Base-by-base conservation (phyloP, 2,888 invertebrate genomes). In the Lepidonotus clava region DNA sequence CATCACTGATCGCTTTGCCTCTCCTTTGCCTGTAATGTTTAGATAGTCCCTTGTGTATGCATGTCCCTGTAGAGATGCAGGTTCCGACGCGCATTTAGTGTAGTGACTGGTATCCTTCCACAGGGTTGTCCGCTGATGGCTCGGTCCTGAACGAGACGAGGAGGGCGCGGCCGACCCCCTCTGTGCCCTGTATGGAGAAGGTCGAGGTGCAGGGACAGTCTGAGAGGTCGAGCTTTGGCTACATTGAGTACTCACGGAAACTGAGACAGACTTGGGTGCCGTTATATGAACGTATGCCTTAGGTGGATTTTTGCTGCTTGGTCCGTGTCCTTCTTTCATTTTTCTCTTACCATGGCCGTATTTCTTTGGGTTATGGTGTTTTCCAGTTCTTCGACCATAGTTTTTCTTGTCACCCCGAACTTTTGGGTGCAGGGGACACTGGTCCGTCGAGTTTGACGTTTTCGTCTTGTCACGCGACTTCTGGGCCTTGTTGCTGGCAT, bases 241-340 rank as follows among this genome's bases (percentile, higher is more conserved):
- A n/a, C n/a, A n/a, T n/a, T n/a, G 21, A n/a, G 61, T 61, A 61
- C 61, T 18, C 46, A 61, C 24, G 18, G 36, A 1, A 38, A 76
- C 38, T n/a, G 40, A 24, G 14, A 40, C 76, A 14, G 38, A 40
- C 40, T 76, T 76, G 36, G 76, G 76, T 1, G 76, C 76, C 28
- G 76, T 76, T 1, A 76, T 76, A 18, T 34, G 76, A 34, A 76
- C 38, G 40, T 40, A 76, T 5, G 76, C 38, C 40, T 76, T 76
- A 6, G 38, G 36, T 40, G 76, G 11, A n/a, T 36, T 76, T 21
- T 40, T 76, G 24, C 36, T 5, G 1, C 1, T 61, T 2, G 24
- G 28, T 32, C 61, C 61, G 11, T 61, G 21, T 18, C 28, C 61
- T 1, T 61, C 61, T 28, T 61, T 61, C 8, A 32, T 28, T 24